phyloP scores from a whole-genome alignment of 2,113 vertebrate genomes.

The Phycodurus eques region DNA sequence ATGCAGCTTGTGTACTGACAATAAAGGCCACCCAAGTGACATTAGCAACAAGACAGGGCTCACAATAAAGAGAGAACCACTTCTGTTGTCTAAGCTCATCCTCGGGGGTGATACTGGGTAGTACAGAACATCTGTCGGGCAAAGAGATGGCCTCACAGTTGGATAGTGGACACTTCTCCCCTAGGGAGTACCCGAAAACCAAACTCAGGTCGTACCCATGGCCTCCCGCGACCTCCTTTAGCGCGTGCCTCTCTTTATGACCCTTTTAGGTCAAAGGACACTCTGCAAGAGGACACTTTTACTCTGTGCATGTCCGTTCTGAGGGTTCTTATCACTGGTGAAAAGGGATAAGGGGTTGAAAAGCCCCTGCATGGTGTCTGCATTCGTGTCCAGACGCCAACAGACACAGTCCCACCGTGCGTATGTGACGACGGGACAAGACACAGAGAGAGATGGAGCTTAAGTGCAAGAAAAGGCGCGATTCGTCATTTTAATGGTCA shows the following conservation, averaged over 20 bases:
- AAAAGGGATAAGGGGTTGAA: slow-evolving; percentile 15
- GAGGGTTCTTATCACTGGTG: slow-evolving; percentile 22
- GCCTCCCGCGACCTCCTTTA: slow-evolving; percentile 59
- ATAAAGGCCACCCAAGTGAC: slow-evolving; percentile 3
- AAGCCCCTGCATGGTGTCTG: slow-evolving; percentile 25
- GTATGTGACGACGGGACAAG: slow-evolving; percentile 22
- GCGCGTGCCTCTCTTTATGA: slow-evolving; percentile 54
- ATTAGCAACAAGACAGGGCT: slow-evolving; percentile 10
- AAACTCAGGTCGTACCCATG: slow-evolving; percentile 39
- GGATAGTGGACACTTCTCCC: slow-evolving; percentile 40
- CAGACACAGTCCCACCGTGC: slow-evolving; percentile 23
- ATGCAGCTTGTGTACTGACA: slow-evolving; percentile 11
- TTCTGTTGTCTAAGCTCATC: slow-evolving; percentile 42
- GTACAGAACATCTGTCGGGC: slow-evolving; percentile 47
- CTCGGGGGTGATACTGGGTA: slow-evolving; percentile 3
- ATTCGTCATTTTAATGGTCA: slow-evolving; percentile 68
- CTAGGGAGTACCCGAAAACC: slow-evolving; percentile 35
- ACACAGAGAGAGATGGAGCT: slow-evolving; percentile 7
- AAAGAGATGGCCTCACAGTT: slow-evolving; percentile 21
- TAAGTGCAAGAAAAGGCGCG: slow-evolving; percentile 15
- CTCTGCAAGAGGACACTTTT: slow-evolving; percentile 39
- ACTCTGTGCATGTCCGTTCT: slow-evolving; percentile 33
- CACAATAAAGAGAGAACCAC: slow-evolving; percentile 20
- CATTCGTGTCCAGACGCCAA: slow-evolving; percentile 32
- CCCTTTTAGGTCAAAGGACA: slow-evolving; percentile 51